Evolutionary conservation across 2,113 vertebrate genomes (phyloP).

Genomic region (Taxidea taxus): DNA sequence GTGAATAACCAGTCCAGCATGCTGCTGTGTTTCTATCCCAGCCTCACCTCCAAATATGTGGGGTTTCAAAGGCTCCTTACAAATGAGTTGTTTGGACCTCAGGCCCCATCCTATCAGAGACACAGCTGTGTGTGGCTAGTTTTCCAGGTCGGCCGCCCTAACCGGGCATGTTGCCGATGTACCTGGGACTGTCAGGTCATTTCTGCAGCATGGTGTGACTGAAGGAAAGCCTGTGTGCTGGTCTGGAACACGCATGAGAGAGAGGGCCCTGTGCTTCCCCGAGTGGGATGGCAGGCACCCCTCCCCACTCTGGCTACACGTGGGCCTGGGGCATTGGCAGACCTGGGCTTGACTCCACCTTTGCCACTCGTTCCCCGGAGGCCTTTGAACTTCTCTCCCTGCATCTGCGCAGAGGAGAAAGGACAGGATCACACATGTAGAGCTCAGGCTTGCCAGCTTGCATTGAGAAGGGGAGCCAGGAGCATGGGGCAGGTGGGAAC

Average conservation of each 20-base stretch:
- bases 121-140: background rate
- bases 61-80: background rate
- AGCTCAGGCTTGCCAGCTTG: background rate
- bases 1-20: background rate
- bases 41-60: background rate
- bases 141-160: background rate
- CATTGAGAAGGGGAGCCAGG: background rate
- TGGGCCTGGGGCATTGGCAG: background rate
- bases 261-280: background rate
- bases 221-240: background rate
- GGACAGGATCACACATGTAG: background rate
- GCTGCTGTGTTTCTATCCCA: background rate
- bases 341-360: background rate
- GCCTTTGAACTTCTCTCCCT: background rate
- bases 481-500: too few relatives aligned
- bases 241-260: background rate
- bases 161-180: rapidly evolving
- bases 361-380: background rate
- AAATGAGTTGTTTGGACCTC: background rate
- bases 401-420: background rate
- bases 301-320: background rate
- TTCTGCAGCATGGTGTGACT: background rate
- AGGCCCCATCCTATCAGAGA: background rate
- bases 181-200: background rate
- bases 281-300: rapidly evolving